Percentiles rank a stretch among this genome's conserved stretches.
Evolutionary conservation across 2,113 vertebrate genomes (phyloP).

Genomic region (Pseudorectes ferrugineus): DNA sequence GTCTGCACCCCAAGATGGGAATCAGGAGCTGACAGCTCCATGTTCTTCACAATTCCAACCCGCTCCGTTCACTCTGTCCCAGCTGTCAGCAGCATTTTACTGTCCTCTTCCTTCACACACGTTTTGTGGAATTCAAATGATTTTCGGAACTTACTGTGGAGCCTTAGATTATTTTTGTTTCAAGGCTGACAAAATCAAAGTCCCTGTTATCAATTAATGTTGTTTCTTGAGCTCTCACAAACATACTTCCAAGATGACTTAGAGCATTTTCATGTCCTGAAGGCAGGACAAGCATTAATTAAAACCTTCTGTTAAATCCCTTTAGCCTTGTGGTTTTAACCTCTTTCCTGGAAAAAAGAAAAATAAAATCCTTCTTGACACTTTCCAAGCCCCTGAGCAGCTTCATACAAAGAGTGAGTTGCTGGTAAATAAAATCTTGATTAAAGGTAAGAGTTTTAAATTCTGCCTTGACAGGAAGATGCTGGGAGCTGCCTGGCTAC

Average conservation of each 20-base stretch:
- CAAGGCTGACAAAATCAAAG: neutral
- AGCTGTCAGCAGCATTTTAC: neutral
- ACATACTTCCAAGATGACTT: neutral
- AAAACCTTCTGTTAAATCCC: neutral
- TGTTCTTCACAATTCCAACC: neutral
- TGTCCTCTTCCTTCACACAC: neutral
- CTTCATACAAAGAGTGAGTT: neutral
- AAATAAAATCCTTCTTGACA: neutral
- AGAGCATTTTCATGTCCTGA: neutral
- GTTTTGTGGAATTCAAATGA: neutral
- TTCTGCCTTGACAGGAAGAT: neutral
- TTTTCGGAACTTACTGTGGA: neutral
- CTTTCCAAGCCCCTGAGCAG: neutral
- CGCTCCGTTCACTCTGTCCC: neutral
- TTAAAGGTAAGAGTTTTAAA: neutral
- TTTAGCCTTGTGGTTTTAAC: neutral
- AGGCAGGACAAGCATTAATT: neutral
- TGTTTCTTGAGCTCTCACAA: neutral
- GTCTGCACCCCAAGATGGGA: neutral
- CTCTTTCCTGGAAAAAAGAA: neutral
- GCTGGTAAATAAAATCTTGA: neutral
- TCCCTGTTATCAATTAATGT: neutral
- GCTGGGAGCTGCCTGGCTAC: constrained; percentile 64
- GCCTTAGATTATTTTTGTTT: neutral
- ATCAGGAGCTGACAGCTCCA: neutral